Percentiles rank a stretch among this genome's conserved stretches.
Evolutionary conservation across 2,888 invertebrate genomes (phyloP).

Genomic region (Ceratothoa steindachneri): DNA sequence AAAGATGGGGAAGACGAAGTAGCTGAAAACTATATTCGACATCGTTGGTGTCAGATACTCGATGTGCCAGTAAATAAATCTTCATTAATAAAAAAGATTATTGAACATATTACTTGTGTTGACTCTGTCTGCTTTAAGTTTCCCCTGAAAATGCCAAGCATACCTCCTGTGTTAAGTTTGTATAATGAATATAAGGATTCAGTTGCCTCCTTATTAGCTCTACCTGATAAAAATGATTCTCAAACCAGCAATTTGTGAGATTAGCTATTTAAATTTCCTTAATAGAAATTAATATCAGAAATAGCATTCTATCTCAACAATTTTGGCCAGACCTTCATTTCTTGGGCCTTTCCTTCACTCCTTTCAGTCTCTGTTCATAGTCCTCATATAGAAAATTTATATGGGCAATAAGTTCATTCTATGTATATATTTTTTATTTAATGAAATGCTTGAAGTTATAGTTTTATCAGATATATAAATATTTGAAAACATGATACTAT

Average conservation of each 20-base stretch:
- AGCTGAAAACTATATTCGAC: constrained; percentile 22
- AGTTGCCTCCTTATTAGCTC: constrained; percentile 22
- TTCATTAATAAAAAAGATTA: constrained; percentile 25
- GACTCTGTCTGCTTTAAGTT: constrained; percentile 7
- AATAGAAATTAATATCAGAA: too few species aligned
- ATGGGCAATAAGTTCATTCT: too few species aligned
- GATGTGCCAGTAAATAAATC: constrained; percentile 15
- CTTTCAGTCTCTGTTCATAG: too few species aligned
- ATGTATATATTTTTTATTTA: too few species aligned
- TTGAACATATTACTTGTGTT: constrained; percentile 20
- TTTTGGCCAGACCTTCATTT: too few species aligned
- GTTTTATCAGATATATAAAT: too few species aligned
- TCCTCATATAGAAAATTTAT: too few species aligned
- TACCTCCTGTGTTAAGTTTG: constrained; percentile 23
- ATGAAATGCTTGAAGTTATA: too few species aligned
- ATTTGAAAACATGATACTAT: too few species aligned
- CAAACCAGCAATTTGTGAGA: constrained; percentile 42
- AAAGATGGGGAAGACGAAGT: constrained; percentile 25
- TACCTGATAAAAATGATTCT: constrained; percentile 12
- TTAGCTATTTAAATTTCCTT: too few species aligned
- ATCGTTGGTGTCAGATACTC: constrained; percentile 30
- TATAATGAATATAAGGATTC: constrained; percentile 29
- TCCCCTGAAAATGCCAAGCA: constrained; percentile 25
- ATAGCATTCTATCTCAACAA: too few species aligned
- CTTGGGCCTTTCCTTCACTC: too few species aligned